Base-by-base conservation (phyloP, 2,797 vertebrate species). In the Leptoclinus maculatus region DNA sequence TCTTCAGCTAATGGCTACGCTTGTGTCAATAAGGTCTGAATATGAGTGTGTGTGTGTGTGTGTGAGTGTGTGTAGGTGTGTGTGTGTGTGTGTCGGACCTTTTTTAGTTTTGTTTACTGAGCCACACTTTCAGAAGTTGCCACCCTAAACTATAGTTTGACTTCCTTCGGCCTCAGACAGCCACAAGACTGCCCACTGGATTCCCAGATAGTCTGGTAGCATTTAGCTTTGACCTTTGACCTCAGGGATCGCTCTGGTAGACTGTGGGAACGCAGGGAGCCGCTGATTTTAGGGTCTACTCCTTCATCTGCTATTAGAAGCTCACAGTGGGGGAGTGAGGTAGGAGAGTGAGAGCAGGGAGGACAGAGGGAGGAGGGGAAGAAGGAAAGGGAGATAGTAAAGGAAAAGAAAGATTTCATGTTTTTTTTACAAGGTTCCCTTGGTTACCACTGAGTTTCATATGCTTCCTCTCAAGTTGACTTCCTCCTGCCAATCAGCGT, bases 121-220 rank as follows among this genome's bases (percentile, higher is more conserved):
- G 75, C 62, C 7, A 14, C 63, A 59, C 71, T 83, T 81, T 74
- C 34, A 78, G 75, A 59, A 80, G 77, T 63, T 67, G 77, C 82
- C 78, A 82, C 57, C 73, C 71, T 57, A 10, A 76, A 83, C 51
- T 74, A 56, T 27, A 74, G 86, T 89, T 76, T 75, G 36, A 83
- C 78, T 25, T 3, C 29, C 45, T 51, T 49, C 23, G 4, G 43
- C 75, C 36, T 27, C 71, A 77, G 74, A 83, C 58, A 66, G 49
- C 25, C 41, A 66, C 21, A 38, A 19, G 49, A 57, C 76, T 87
- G 82, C 84, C 89, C 86, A 87, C 89, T 60, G 79, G 74, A 80
- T 89, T 91, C 87, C 71, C 80, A 87, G 60, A 80, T 71, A 25
- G 78, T 83, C 76, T 84, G 83, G 75, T 67, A 88, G 81, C 79